Base-by-base conservation (phyloP, 37 sponge, comb jelly and placozoan genomes). In the Halichondria panicea region DNA sequence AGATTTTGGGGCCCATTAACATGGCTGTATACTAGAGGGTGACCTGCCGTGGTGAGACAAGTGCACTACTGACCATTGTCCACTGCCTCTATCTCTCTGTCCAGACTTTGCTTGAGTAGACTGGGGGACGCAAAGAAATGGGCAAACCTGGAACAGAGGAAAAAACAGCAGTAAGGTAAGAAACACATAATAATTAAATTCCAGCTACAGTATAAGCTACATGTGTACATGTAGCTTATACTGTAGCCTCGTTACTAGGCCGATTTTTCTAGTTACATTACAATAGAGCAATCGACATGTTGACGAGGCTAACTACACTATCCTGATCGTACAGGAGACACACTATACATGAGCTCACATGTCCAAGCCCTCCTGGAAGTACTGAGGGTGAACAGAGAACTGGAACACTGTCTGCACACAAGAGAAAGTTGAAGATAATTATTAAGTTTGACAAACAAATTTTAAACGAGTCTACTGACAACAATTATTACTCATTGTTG, bases 81-180 rank as follows among this genome's bases (percentile, higher is more conserved):
- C 41, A 88, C 85, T 33, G 89, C 89, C 62, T 84, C 66, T 13
- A 84, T 78, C 50, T 88, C 89, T n/a, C 85, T 70, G 53, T 71
- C 48, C 73, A 91, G 35, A 43, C 92, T 71, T 13, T 59, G 30
- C 63, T 77, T 43, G 42, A 33, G 63, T 19, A 87, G 68, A 33
- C 77, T 43, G 27, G 92, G 92, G 63, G 84, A 83, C 0, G 54
- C 66, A 82, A 91, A 91, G 83, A 87, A 82, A 22, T 75, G 81
- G 53, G 91, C n/a, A 56, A 56, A 3, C 4, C n/a, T 28, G 57
- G 12, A 56, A 7, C 33, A 40, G 35, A 35, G 30, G 22, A 39
- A 46, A 39, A 35, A 31, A 73, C 74, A 25, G 1, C 86, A 37
- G 59, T 34, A 83, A 48, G 35, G 78, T 38, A 19, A 84, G 89